These are phyloP conservation scores for Recurvirostra avosetta DNA, from an alignment of 2,113 vertebrate species.

Conservation along the genomic window DNA sequence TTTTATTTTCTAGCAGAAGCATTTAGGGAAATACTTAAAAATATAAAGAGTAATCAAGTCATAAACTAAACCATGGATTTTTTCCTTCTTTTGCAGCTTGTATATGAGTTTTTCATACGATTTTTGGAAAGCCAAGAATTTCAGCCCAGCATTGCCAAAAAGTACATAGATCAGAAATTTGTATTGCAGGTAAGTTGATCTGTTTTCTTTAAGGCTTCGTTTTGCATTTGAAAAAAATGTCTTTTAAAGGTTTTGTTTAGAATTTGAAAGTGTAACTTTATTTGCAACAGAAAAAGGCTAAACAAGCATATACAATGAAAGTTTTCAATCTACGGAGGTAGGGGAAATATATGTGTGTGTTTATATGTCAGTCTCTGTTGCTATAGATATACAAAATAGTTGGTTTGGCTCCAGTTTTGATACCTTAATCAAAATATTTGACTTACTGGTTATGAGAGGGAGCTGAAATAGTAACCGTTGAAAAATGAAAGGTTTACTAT, in stretches of 20 bases:
- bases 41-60: not conserved
- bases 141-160: slow-evolving; percentile 99
- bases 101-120: slow-evolving; percentile 99
- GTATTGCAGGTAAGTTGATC: slow-evolving; percentile 92
- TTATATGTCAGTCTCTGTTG: not conserved
- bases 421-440: slow-evolving; percentile 14
- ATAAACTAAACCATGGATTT: not conserved
- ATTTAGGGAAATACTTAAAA: not conserved
- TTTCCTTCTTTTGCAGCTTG: slow-evolving; percentile 81
- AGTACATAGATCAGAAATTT: slow-evolving; percentile 99
- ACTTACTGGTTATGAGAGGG: not conserved
- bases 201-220: not conserved
- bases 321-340: not conserved
- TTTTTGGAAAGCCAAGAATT: slow-evolving; percentile 99
- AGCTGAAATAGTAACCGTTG: not conserved
- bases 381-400: not conserved
- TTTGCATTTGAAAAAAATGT: not conserved
- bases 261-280: not conserved
- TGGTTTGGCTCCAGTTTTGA: not conserved
- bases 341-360: not conserved
- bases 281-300: not conserved
- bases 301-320: not conserved
- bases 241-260: not conserved
- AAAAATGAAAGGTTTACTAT: not conserved
- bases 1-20: not conserved